These are phyloP conservation scores for Solenodon paradoxus DNA, from an alignment of 2,113 vertebrate genomes.

Conservation along the genomic window DNA sequence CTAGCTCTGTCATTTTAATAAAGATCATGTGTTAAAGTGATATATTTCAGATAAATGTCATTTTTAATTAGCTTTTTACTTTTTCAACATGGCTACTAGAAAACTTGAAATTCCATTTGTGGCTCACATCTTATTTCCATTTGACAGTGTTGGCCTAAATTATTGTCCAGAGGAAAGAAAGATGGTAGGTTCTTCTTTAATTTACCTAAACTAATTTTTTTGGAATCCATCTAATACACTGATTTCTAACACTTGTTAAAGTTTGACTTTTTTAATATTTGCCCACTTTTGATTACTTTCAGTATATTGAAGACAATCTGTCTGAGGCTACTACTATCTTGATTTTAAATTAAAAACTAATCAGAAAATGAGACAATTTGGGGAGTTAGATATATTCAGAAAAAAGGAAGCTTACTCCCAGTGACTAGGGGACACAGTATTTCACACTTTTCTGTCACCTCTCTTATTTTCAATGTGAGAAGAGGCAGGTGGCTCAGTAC, in stretches of 20 bases:
- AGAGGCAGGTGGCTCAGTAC: background rate
- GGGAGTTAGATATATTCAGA: background rate
- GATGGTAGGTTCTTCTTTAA: background rate
- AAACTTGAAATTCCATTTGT: background rate
- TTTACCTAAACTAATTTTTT: background rate
- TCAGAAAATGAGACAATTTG: background rate
- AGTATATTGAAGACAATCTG: background rate
- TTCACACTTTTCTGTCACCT: background rate
- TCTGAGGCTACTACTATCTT: background rate
- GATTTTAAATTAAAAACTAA: background rate
- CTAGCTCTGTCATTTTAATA: background rate
- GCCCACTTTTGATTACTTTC: background rate
- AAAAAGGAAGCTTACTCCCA: background rate
- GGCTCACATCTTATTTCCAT: background rate
- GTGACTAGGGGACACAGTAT: background rate
- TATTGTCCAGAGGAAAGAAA: background rate
- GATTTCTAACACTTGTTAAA: background rate
- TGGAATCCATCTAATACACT: background rate
- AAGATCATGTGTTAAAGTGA: background rate
- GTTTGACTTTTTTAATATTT: background rate
- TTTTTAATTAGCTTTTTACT: too few species aligned
- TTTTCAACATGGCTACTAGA: background rate
- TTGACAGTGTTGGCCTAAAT: background rate
- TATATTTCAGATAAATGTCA: background rate
- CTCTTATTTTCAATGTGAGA: background rate